Percentiles rank a stretch among this genome's conserved stretches.
Conservation (phyloP, 2,113 vertebrate genomes). For the Triplophysa tibetana region DNA sequence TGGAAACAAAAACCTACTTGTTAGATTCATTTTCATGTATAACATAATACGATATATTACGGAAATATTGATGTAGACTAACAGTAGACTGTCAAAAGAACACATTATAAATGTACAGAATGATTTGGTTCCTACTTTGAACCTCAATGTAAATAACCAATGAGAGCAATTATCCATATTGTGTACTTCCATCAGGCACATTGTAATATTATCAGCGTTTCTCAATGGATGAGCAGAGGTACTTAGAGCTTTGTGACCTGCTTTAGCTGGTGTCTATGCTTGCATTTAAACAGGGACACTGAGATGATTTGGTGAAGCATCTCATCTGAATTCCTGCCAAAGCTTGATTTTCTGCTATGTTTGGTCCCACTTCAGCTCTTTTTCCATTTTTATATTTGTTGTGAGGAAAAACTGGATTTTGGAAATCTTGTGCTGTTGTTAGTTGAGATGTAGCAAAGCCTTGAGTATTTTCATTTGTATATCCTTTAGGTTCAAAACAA, state of each 20-base stretch:
- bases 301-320: constrained; percentile 22
- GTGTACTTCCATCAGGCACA: constrained; percentile 61
- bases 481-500: constrained; percentile 70
- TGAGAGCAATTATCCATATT: constrained; percentile 59
- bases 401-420: constrained; percentile 58
- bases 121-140: constrained; percentile 56
- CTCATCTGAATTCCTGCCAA: constrained; percentile 40
- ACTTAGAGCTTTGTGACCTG: constrained; percentile 33
- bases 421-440: constrained; percentile 70
- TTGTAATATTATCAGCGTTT: constrained; percentile 46
- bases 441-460: constrained; percentile 72
- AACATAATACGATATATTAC: constrained; percentile 23
- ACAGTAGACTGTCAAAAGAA: constrained; percentile 56
- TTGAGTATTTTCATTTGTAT: constrained; percentile 72
- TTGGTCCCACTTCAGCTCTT: constrained; percentile 33
- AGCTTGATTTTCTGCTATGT: constrained; percentile 37
- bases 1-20: constrained; percentile 13
- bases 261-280: constrained; percentile 40
- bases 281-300: constrained; percentile 28
- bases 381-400: constrained; percentile 58
- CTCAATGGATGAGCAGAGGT: constrained; percentile 35
- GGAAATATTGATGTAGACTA: constrained; percentile 38
- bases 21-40: constrained; percentile 38
- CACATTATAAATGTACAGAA: constrained; percentile 56
- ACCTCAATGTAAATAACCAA: constrained; percentile 66